phyloP scores from a whole-genome alignment of 2,888 invertebrate species.

The Tuta absoluta region DNA sequence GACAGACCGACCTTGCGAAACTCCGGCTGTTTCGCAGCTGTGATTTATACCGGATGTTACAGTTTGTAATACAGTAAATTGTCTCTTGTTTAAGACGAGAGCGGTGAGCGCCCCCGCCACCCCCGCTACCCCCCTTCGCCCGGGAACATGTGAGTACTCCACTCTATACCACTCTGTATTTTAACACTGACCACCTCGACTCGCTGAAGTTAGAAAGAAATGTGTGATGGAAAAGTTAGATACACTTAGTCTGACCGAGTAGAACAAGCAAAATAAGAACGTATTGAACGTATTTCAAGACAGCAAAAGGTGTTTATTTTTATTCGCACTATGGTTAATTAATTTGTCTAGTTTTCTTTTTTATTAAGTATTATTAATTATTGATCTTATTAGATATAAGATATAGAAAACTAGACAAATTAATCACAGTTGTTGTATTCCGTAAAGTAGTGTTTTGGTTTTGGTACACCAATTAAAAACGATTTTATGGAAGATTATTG shows the following conservation, averaged over 20 bases:
- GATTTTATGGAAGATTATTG: too few relatives aligned
- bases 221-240: not conserved
- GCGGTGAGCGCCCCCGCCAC: constrained; percentile 77
- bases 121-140: constrained; percentile 59
- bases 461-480: too few relatives aligned
- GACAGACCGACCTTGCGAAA: constrained; percentile 50
- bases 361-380: not conserved
- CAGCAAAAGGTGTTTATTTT: not conserved
- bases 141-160: constrained; percentile 63
- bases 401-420: not conserved
- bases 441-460: not conserved
- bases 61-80: constrained; percentile 11
- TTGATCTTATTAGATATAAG: not conserved
- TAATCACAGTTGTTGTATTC: not conserved
- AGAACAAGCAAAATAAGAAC: not conserved
- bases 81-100: constrained; percentile 68
- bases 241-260: not conserved
- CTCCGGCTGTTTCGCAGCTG: constrained; percentile 21
- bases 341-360: not conserved
- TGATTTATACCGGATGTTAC: constrained; percentile 22
- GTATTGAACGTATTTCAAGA: too few relatives aligned
- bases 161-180: not conserved
- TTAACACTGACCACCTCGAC: not conserved
- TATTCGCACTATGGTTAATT: not conserved
- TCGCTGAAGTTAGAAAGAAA: not conserved